A percentile compares a stretch with the other conserved stretches of the same genome.
Evolutionary conservation across 2,113 vertebrate genomes (phyloP).

Genomic region (Epinephelus fuscoguttatus): DNA sequence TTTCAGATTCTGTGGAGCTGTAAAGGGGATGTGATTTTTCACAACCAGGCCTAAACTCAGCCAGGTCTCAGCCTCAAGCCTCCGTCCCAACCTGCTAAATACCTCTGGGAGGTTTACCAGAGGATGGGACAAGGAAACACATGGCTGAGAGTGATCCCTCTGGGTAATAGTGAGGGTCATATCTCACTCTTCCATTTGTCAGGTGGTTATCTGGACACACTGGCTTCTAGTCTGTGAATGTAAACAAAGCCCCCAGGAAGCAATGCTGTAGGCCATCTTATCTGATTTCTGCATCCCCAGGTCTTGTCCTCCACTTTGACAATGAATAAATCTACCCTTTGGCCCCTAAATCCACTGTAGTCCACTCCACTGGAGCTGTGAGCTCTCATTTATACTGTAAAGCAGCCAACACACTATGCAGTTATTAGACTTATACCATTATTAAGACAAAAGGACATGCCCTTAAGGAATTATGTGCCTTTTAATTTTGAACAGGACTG

Average conservation of each 20-base stretch:
- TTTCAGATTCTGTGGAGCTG: constrained; percentile 73
- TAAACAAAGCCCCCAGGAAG: constrained; percentile 11
- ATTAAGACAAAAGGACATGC: neutral
- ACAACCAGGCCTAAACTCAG: constrained; percentile 75
- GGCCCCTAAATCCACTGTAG: constrained; percentile 11
- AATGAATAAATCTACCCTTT: constrained; percentile 24
- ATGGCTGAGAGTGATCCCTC: constrained; percentile 36
- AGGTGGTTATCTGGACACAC: constrained; percentile 15
- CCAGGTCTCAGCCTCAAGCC: constrained; percentile 52
- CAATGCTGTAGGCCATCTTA: constrained; percentile 11
- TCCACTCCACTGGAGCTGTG: neutral
- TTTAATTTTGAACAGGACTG: constrained; percentile 10
- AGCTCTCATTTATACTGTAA: constrained; percentile 33
- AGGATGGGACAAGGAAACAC: constrained; percentile 67
- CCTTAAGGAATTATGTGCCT: constrained; percentile 3
- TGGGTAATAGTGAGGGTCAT: constrained; percentile 25
- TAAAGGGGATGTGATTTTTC: constrained; percentile 83
- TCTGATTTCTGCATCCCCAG: constrained; percentile 23
- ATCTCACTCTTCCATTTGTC: constrained; percentile 27
- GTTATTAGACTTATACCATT: neutral
- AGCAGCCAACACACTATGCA: constrained; percentile 28
- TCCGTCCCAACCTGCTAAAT: constrained; percentile 78
- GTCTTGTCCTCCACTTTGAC: neutral
- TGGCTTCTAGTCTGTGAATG: constrained; percentile 19
- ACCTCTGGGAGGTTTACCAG: constrained; percentile 71